phyloP scores from a whole-genome alignment of 1,140 invertebrate species.

The Plutomurus gul region DNA sequence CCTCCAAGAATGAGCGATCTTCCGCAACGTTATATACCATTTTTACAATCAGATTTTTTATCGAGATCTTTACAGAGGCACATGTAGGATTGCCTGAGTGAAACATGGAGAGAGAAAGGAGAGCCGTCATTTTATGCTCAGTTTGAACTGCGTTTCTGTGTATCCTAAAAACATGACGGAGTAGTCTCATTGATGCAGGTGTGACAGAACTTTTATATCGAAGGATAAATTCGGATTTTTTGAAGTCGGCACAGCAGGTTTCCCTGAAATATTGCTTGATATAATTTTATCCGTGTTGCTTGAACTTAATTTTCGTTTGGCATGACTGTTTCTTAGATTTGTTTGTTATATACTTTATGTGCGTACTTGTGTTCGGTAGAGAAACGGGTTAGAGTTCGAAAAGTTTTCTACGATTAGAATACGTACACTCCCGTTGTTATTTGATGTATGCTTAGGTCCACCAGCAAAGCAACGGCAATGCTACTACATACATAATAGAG shows the following conservation, averaged over 20 bases:
- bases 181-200: not conserved
- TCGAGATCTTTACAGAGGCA: no score
- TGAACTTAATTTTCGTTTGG: not conserved
- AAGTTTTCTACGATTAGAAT: conserved; percentile 6
- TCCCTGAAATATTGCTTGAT: not conserved
- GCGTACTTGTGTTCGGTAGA: not conserved
- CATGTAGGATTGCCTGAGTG: no score
- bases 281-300: conserved; percentile 5
- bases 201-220: not conserved
- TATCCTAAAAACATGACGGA: no score
- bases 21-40: no score
- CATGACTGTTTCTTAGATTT: not conserved
- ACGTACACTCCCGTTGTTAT: no score
- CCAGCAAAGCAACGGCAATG: no score
- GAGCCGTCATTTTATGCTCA: no score
- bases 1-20: no score
- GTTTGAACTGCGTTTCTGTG: no score
- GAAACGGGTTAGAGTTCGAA: not conserved
- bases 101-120: no score
- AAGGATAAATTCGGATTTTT: conserved; percentile 8
- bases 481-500: not conserved
- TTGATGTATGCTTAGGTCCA: not conserved
- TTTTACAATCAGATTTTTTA: no score
- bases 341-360: not conserved
- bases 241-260: not conserved